Evolutionary conservation across 1,140 invertebrate species (phyloP), one percentile per base, ranked within the genome.

Genomic region (Pseudomyrmex dendroicus): DNA sequence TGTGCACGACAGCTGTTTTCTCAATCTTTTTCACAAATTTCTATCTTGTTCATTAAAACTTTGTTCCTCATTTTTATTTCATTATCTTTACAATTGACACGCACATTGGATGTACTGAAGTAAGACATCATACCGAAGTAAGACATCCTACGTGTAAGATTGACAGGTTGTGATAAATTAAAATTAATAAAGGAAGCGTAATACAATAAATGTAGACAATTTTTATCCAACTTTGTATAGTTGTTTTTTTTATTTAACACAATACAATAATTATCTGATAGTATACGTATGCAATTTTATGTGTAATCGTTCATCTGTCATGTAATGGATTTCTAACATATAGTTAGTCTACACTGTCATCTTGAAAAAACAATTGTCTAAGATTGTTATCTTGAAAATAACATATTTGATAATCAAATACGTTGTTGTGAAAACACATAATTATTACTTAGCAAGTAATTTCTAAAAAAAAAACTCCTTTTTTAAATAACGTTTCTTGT

Each of bases 21-120:
- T 48, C 50, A 25, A 74, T 62, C 12, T 73, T 61, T 22, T 52
- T 73, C 48, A 48, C 59, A 48, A 15, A n/a, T 50, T 25, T 74
- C 63, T 25, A 73, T 25, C 15, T 17, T 35, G 35, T 35, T 35
- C 5, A 35, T 35, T 35, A 35, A 35, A 35, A 35, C 35, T 35
- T 35, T 7, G 22, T 74, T 8, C n/a, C 25, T 74, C 2, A 10
- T 20, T 48, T 59, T 46, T 48, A 73, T 10, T 20, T 61, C 35
- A 48, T 73, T 5, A 22, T n/a, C 0, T 8, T 73, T 12, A 5
- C 13, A 61, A 20, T 20, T 22, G 13, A 72, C n/a, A 25, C 12
- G 9, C 35, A 46, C 61, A 46, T 73, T 8, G 2, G 17, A 7
- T 22, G 8, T 44, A 17, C 12, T 5, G 5, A 12, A 67, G 20